Evolutionary conservation across 2,888 invertebrate species (phyloP), one percentile per base, ranked within the genome.

Genomic region (Sphaeridia pumilis): DNA sequence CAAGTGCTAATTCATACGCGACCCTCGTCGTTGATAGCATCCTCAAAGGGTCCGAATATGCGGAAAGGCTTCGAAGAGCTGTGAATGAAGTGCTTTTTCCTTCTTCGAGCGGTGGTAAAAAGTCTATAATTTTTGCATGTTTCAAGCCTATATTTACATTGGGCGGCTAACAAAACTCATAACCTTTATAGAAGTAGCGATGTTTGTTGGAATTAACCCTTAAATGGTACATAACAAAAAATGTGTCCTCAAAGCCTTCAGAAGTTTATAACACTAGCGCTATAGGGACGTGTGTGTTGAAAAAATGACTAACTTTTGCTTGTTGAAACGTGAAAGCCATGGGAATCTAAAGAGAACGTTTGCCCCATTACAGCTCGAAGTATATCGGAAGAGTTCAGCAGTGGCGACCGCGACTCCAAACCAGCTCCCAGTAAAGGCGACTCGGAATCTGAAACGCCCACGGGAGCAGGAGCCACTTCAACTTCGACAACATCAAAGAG

Each of bases 351-450:
- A n/a, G n/a, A 5, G 46, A 28, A 31, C 5, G 20, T 48, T 42
- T 35, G 41, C 42, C 17, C 41, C 28, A 48, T 10, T 49, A 34
- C 78, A 90, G 90, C 90, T 68, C 83, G 90, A 71, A 92, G 90
- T 77, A 88, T 92, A 74, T 93, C 93, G 69, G 94, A 95, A 75
- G 94, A 95, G 74, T 93, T 93, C 76, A 90, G 90, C 73, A 90
- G 89, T 73, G 87, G 85, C 66, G 87, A 87, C 72, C 73, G 77
- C 49, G 78, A 78, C 64, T 47, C 60, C 35, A 66, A 69, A 55
- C 59, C 62, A 49, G 43, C 49, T 56, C 57, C 59, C 58, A 58
- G 58, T 68, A 57, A 53, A 54, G 62, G 73, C 67, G 64, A 67
- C 65, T 59, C 67, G 61, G 72, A 69, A 61, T 61, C 67, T 52